Conservation (phyloP, 2,113 vertebrate species). For the Scatophagus argus region DNA sequence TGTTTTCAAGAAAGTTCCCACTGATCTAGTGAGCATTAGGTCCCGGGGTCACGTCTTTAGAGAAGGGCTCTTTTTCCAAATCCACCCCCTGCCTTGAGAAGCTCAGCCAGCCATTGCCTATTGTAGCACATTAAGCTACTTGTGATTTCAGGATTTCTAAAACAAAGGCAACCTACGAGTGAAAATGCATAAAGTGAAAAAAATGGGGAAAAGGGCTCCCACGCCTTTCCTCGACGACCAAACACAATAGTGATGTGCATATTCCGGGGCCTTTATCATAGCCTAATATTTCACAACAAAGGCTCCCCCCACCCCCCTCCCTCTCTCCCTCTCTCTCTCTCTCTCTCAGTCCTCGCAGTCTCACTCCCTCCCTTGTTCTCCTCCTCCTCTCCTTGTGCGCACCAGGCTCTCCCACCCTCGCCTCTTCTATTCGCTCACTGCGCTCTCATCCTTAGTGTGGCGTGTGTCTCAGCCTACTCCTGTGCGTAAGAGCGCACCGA, state of each 20-base stretch:
- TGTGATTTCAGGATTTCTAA: constrained; percentile 37
- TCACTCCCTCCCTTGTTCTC: constrained; percentile 52
- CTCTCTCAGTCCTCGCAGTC: constrained; percentile 26
- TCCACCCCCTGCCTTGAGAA: background rate
- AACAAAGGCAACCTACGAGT: constrained; percentile 43
- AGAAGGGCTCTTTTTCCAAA: constrained; percentile 1
- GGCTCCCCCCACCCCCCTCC: background rate
- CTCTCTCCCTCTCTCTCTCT: constrained; percentile 27
- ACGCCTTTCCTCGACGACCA: constrained; percentile 42
- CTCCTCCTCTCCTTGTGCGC: constrained; percentile 72
- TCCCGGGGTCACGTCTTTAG: constrained; percentile 9
- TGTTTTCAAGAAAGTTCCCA: background rate
- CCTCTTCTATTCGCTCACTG: constrained; percentile 79
- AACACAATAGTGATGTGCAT: constrained; percentile 32
- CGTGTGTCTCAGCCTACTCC: constrained; percentile 69
- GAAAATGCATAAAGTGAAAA: constrained; percentile 25
- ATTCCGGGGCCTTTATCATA: constrained; percentile 40
- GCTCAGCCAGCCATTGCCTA: constrained; percentile 15
- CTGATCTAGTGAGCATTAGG: background rate
- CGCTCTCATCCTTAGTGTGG: constrained; percentile 73
- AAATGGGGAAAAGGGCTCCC: background rate
- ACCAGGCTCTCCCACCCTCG: constrained; percentile 73
- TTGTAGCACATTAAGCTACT: constrained; percentile 40
- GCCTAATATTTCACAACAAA: constrained; percentile 48
- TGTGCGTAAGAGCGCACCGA: constrained; percentile 80